Conservation (phyloP, 1,140 invertebrate genomes). For the Scaptodrosophila lebanonensis region DNA sequence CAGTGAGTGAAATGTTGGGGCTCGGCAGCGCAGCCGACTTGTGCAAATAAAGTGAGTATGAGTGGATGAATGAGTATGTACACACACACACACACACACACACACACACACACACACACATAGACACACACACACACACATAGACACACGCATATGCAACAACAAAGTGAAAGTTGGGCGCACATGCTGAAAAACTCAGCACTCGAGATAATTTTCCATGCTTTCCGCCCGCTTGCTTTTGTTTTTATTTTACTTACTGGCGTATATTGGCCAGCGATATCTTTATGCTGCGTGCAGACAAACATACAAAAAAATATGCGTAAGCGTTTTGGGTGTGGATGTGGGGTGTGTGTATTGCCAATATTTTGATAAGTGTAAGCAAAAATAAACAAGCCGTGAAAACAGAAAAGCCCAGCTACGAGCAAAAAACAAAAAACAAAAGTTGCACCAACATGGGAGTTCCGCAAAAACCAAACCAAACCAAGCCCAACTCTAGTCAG, state of each 20-base stretch:
- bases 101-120: no score
- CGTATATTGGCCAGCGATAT: slow-evolving; percentile 31
- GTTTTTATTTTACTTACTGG: slow-evolving; percentile 17
- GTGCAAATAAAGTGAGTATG: slow-evolving; percentile 58
- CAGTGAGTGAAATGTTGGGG: no score
- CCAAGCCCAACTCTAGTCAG: no score
- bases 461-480: slow-evolving; percentile 24
- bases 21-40: no score
- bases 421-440: no score
- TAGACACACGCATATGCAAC: no score
- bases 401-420: no score
- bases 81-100: no score
- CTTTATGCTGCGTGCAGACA: slow-evolving; percentile 54
- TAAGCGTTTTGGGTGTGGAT: no score
- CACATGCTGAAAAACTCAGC: slow-evolving; percentile 45
- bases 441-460: no score
- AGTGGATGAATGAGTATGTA: no score
- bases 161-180: slow-evolving; percentile 64
- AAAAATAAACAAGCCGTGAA: slow-evolving; percentile 68
- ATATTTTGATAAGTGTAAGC: slow-evolving; percentile 74
- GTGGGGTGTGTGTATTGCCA: slow-evolving; percentile 49
- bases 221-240: slow-evolving; percentile 4
- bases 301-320: slow-evolving; percentile 46
- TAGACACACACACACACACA: no score
- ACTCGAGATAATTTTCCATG: slow-evolving; percentile 43